These are phyloP conservation scores for Odontesthes bonariensis DNA, from an alignment of 2,113 vertebrate species.

Conservation along the genomic window DNA sequence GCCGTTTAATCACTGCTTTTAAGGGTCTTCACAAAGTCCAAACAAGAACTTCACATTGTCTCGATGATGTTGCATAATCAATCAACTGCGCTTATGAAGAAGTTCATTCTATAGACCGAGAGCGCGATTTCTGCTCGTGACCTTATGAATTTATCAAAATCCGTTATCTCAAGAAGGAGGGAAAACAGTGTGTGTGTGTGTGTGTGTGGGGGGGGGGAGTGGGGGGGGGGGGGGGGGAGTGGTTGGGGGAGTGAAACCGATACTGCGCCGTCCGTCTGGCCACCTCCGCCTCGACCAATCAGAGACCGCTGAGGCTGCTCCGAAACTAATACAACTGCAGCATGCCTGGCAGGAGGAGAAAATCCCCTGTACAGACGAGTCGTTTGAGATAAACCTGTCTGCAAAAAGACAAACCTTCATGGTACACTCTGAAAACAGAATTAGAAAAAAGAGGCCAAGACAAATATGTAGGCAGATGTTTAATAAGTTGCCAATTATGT, in stretches of 20 bases:
- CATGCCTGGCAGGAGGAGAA: slow-evolving; percentile 5
- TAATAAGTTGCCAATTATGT: background rate
- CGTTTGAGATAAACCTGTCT: background rate
- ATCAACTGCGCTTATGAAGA: background rate
- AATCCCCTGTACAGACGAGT: background rate
- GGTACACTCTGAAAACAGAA: too few species aligned
- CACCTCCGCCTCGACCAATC: slow-evolving; percentile 61
- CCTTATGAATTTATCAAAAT: background rate
- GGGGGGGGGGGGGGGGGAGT: slow-evolving; percentile 12
- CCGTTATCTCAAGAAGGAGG: background rate
- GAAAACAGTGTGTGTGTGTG: background rate
- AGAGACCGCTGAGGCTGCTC: slow-evolving; percentile 32
- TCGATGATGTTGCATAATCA: slow-evolving; percentile 4
- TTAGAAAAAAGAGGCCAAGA: background rate
- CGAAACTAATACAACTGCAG: slow-evolving; percentile 46
- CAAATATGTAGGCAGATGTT: background rate
- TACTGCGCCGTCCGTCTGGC: slow-evolving; percentile 50
- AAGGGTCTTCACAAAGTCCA: background rate
- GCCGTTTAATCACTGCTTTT: background rate
- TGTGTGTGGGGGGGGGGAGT: too few species aligned
- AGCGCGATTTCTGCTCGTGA: background rate
- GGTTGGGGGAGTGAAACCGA: slow-evolving; percentile 59
- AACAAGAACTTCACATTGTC: background rate
- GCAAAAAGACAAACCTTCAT: background rate
- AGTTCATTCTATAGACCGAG: background rate